Conservation (phyloP, 37 sponge, comb jelly and placozoan species). For the Halichondria panicea region DNA sequence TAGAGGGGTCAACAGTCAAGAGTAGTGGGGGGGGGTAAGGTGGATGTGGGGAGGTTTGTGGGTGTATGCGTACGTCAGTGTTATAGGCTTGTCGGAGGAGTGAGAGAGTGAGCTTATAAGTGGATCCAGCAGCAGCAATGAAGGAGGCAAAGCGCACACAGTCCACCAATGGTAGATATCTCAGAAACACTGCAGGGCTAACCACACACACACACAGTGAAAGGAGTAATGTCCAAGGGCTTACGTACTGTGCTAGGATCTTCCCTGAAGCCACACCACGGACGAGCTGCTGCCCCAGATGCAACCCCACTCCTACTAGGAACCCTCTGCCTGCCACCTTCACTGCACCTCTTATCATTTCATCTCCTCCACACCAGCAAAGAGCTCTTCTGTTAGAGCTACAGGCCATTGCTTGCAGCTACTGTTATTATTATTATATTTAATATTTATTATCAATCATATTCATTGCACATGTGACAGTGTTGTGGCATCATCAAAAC, state of each 20-base stretch:
- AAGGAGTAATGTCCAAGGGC: neutral
- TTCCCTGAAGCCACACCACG: neutral
- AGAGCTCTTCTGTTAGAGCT: too few species aligned
- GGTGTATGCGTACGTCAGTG: neutral
- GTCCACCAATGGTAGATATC: neutral
- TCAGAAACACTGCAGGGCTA: constrained; percentile 1
- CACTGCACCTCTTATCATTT: neutral
- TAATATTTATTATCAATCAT: too few species aligned
- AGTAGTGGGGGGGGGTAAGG: too few species aligned
- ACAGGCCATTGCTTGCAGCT: too few species aligned
- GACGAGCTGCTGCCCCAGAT: neutral
- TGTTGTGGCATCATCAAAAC: too few species aligned
- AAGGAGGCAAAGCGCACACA: constrained; percentile 15
- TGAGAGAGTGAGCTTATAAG: neutral
- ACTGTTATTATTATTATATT: too few species aligned
- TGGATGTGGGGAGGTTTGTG: too few species aligned
- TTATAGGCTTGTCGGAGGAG: neutral
- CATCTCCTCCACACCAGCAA: neutral
- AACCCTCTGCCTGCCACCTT: neutral
- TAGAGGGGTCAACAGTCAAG: too few species aligned
- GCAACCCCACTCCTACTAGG: constrained; percentile 17
- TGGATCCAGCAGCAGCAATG: neutral
- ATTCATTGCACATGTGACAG: too few species aligned
- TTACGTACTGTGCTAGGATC: neutral
- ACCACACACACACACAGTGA: neutral